Conservation (phyloP, 2,888 invertebrate species). For the Panopea generosa region DNA sequence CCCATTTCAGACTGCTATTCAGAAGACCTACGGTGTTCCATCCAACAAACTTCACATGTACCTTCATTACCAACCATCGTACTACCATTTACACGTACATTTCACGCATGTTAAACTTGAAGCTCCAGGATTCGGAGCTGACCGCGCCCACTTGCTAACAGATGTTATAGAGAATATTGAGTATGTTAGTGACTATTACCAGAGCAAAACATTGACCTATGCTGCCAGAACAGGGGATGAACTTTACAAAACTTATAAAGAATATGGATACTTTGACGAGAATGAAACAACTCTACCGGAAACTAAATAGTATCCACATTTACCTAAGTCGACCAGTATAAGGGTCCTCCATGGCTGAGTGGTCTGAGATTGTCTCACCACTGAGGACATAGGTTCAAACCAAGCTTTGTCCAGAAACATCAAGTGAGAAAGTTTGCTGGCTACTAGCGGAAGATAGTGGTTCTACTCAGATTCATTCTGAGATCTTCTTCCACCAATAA, state of each 20-base stretch:
- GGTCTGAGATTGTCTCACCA: too few relatives aligned
- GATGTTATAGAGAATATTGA: constrained; percentile 96
- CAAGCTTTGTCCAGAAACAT: too few relatives aligned
- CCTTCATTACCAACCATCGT: constrained; percentile 98
- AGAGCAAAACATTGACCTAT: constrained; percentile 92
- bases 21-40: constrained; percentile 91
- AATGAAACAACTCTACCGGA: too few relatives aligned
- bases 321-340: too few relatives aligned
- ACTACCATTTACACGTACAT: constrained; percentile 98
- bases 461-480: too few relatives aligned
- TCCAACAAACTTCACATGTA: constrained; percentile 91
- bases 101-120: constrained; percentile 89
- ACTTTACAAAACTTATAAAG: constrained; percentile 87
- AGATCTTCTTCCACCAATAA: too few relatives aligned
- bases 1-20: constrained; percentile 89
- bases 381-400: too few relatives aligned
- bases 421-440: too few relatives aligned
- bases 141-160: constrained; percentile 94
- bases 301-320: too few relatives aligned
- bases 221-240: constrained; percentile 91
- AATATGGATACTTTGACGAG: constrained; percentile 59
- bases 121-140: constrained; percentile 90
- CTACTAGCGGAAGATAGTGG: too few relatives aligned
- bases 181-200: constrained; percentile 93
- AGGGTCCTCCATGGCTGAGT: too few relatives aligned